Conservation (phyloP, 2,888 invertebrate genomes). For the Nineta flava region DNA sequence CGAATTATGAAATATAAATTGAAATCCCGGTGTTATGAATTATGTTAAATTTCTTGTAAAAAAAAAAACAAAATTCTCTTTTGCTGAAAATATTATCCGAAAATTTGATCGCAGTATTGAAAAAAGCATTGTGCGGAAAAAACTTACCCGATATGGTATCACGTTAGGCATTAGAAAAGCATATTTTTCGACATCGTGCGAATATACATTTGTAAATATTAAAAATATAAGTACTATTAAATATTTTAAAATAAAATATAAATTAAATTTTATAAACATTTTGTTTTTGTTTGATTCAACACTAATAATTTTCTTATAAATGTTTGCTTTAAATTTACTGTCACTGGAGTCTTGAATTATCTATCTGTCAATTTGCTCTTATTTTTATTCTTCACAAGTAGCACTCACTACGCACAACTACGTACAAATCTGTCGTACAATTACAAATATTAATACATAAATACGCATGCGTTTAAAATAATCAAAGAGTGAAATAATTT, state of each 20-base stretch:
- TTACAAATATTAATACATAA: too few species aligned
- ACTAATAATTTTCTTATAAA: neutral
- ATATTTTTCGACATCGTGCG: conserved; percentile 34
- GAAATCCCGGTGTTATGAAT: neutral
- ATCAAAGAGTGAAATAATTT: too few species aligned
- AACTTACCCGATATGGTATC: conserved; percentile 54
- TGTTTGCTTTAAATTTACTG: neutral
- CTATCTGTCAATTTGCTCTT: too few species aligned
- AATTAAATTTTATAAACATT: neutral
- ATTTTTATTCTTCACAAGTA: too few species aligned
- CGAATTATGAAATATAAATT: too few species aligned
- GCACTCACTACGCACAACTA: too few species aligned
- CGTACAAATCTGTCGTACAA: too few species aligned
- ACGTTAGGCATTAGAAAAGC: conserved; percentile 73
- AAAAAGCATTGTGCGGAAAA: conserved; percentile 15
- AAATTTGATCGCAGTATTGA: conserved; percentile 2
- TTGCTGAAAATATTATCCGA: neutral
- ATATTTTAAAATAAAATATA: neutral
- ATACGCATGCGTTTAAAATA: too few species aligned
- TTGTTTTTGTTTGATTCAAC: neutral
- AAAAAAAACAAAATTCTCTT: neutral
- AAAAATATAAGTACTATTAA: neutral
- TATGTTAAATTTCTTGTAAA: neutral
- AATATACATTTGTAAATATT: conserved; percentile 12
- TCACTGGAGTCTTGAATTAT: too few species aligned